A percentile compares a stretch with the other conserved stretches of the same genome.
Conservation (phyloP, 2,113 vertebrate genomes). For the Sylvietta virens region DNA sequence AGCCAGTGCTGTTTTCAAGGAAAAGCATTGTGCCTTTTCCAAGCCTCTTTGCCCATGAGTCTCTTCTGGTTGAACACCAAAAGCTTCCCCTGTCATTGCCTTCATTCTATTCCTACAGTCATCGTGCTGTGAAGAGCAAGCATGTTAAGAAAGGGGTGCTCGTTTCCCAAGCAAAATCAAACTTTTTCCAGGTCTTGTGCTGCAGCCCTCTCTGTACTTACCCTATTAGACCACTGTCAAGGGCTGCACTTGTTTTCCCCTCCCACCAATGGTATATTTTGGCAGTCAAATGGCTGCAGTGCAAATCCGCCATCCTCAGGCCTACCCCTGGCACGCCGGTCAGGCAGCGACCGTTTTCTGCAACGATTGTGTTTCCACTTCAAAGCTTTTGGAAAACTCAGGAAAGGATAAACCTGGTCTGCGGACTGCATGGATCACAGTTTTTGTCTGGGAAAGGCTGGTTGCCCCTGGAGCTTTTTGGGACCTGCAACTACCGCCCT, state of each 20-base stretch:
- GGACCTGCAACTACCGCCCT: slow-evolving; percentile 54
- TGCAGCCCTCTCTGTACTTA: background rate
- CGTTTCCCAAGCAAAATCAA: slow-evolving; percentile 32
- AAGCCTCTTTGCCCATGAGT: background rate
- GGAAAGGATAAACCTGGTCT: background rate
- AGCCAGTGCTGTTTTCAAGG: background rate
- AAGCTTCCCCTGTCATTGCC: background rate
- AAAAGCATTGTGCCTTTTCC: background rate
- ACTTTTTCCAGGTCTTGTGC: background rate
- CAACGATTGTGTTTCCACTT: background rate
- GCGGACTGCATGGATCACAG: background rate
- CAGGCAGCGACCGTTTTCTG: fast-evolving
- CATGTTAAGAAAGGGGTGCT: background rate
- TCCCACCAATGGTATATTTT: background rate
- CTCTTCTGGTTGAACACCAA: background rate
- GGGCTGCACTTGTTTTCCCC: background rate
- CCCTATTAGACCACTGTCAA: background rate
- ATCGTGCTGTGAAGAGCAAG: background rate
- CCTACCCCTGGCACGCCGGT: fast-evolving
- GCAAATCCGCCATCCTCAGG: background rate
- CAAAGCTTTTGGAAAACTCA: background rate
- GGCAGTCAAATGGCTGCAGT: background rate
- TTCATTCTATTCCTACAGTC: background rate
- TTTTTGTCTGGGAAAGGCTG: slow-evolving; percentile 22
- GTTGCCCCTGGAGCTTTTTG: slow-evolving; percentile 24